phyloP scores from a whole-genome alignment of 2,888 invertebrate genomes.

The Drosophila flavopinicola region DNA sequence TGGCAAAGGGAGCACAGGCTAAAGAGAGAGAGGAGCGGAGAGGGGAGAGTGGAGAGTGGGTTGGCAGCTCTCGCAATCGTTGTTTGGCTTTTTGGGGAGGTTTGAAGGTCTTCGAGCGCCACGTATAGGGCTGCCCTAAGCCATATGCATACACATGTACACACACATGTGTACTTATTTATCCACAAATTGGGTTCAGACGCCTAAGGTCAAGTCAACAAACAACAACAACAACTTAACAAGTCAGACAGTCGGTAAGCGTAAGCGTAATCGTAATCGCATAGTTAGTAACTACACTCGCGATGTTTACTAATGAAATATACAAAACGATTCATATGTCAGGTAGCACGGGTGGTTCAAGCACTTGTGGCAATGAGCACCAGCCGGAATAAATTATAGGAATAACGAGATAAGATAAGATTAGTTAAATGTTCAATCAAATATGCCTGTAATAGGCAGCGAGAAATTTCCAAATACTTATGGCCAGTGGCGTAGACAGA shows the following conservation, averaged over 20 bases:
- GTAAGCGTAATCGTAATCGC: constrained; percentile 64
- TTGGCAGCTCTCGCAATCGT: constrained; percentile 64
- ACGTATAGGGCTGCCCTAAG: constrained; percentile 22
- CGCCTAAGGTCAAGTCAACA: constrained; percentile 71
- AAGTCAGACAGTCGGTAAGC: constrained; percentile 30
- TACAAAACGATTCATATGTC: constrained; percentile 51
- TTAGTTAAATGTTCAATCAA: constrained; percentile 11
- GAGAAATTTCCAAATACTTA: not conserved
- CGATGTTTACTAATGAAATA: constrained; percentile 70
- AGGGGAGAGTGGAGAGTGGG: constrained; percentile 7
- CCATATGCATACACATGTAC: constrained; percentile 33
- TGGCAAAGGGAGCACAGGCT: constrained; percentile 8
- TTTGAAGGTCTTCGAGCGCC: constrained; percentile 61
- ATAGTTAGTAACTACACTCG: constrained; percentile 73
- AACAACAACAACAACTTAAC: constrained; percentile 34
- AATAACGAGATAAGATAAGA: constrained; percentile 33
- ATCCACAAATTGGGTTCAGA: constrained; percentile 70
- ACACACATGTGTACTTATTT: constrained; percentile 19
- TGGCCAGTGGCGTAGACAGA: too few species aligned
- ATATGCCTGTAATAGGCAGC: constrained; percentile 1
- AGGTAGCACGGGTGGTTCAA: constrained; percentile 27
- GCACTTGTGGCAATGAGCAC: constrained; percentile 12
- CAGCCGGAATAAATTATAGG: not conserved
- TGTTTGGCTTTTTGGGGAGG: constrained; percentile 57
- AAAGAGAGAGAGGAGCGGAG: not conserved